phyloP scores from a whole-genome alignment of 1,140 invertebrate species.

The Proctacanthus coquilletti region DNA sequence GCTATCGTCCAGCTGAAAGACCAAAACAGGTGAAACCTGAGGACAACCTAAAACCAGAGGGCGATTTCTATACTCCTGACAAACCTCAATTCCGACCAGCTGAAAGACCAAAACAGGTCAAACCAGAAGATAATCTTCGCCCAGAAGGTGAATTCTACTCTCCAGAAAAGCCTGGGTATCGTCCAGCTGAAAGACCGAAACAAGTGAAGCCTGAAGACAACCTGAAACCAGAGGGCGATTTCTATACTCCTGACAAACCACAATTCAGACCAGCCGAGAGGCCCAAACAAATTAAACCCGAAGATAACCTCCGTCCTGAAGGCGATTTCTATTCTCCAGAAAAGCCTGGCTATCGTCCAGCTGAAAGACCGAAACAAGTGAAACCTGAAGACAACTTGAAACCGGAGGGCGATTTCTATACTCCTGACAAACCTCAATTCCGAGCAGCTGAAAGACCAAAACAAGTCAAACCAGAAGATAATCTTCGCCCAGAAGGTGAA shows the following conservation, averaged over 20 bases:
- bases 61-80: slow-evolving; percentile 38
- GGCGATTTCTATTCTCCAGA: slow-evolving; percentile 34
- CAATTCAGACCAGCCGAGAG: slow-evolving; percentile 24
- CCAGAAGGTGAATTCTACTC: slow-evolving; percentile 39
- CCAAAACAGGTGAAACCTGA: slow-evolving; percentile 36
- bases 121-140: slow-evolving; percentile 35
- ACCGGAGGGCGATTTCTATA: slow-evolving; percentile 40
- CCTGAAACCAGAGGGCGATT: slow-evolving; percentile 39
- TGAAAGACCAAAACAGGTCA: slow-evolving; percentile 26
- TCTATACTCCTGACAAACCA: slow-evolving; percentile 23
- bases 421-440: slow-evolving; percentile 26
- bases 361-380: slow-evolving; percentile 24
- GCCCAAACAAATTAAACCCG: slow-evolving; percentile 10
- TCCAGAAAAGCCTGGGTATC: slow-evolving; percentile 20
- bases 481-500: slow-evolving; percentile 41
- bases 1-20: slow-evolving; percentile 35
- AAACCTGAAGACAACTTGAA: slow-evolving; percentile 40
- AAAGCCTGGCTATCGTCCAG: slow-evolving; percentile 22
- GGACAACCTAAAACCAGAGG: slow-evolving; percentile 41
- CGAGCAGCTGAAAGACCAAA: slow-evolving; percentile 36
- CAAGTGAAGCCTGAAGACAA: slow-evolving; percentile 34
- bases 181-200: slow-evolving; percentile 29
- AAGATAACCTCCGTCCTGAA: slow-evolving; percentile 40
- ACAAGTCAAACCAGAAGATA: slow-evolving; percentile 41
- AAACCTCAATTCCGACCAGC: slow-evolving; percentile 25